Evolutionary conservation across 2,797 vertebrate genomes (phyloP).

Genomic region (Garrulus glandarius): DNA sequence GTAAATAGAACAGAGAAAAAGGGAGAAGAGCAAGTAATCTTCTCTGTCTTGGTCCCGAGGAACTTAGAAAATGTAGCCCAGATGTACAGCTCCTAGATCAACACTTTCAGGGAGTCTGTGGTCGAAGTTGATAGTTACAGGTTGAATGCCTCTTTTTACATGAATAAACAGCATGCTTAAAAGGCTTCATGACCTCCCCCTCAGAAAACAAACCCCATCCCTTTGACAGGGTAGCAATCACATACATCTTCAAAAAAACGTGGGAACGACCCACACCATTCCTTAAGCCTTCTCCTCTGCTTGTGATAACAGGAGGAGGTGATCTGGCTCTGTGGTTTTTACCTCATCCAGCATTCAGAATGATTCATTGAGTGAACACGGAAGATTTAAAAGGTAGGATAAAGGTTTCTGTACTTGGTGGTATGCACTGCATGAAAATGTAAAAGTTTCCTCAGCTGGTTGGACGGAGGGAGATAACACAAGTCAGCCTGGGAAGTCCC

Average conservation of each 20-base stretch:
- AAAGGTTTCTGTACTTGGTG: not conserved
- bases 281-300: not conserved
- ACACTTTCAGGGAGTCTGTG: fast-evolving
- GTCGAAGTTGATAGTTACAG: not conserved
- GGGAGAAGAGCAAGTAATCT: not conserved
- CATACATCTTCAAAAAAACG: not conserved
- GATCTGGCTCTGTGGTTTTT: not conserved
- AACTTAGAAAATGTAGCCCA: not conserved
- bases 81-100: not conserved
- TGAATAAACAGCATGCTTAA: not conserved
- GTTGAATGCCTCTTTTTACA: not conserved
- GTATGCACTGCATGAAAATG: not conserved
- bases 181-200: not conserved
- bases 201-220: not conserved
- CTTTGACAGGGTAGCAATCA: not conserved
- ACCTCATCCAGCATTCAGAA: not conserved
- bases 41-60: not conserved
- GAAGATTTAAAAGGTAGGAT: not conserved
- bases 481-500: not conserved
- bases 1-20: not conserved
- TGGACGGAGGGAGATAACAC: not conserved
- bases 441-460: not conserved
- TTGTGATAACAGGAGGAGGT: not conserved
- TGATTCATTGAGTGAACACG: not conserved
- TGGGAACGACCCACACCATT: not conserved